Base-by-base conservation (phyloP, 92 coral and sea anemone genomes). In the Phymanthus crucifer region DNA sequence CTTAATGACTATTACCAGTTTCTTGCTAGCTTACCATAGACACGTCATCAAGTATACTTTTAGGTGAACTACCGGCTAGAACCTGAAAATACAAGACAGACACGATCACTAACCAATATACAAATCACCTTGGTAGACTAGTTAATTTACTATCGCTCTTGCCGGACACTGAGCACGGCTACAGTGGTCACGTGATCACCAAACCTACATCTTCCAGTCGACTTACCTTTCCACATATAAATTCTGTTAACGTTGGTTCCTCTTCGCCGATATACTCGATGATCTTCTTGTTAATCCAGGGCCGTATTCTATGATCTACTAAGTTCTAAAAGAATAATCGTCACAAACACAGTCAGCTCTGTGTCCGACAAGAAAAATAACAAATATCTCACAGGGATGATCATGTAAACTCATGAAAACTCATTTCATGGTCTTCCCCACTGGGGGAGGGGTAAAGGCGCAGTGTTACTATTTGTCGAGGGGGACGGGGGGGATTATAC, bases 291-390 rank as follows among this genome's bases (percentile, higher is more conserved):
- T 95, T 95, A 56, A 95, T 93, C 99, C 99, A 95, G 0, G 99
- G 99, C 38, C 99, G 93, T 93, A 95, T 95, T 64, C 99, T 95
- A 74, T 94, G 97, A 85, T 95, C 99, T 87, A 95, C 97, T 87
- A 95, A 89, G 70, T 80, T 90, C 99, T 95, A 81, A 78, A 85
- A 72, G 77, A 87, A 74, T 68, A 48, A 66, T 77, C 23, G 27
- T 26, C 24, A 29, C 66, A 24, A 19, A 40, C 3, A 32, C 17
- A 32, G 31, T 75, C 68, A 61, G 33, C 68, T 61, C 7, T 27
- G 68, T 12, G 17, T 2, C 29, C 36, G 29, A 24, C 10, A 27
- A 61, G 9, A 4, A 5, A 43, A 48, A 48, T 48, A 48, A 48
- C n/a, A 48, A 19, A 7, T 8, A n/a, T n/a, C n/a, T n/a, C n/a